Evolutionary conservation across 2,888 invertebrate genomes (phyloP), one percentile per base, ranked within the genome.

Genomic region (Myathropa florea): DNA sequence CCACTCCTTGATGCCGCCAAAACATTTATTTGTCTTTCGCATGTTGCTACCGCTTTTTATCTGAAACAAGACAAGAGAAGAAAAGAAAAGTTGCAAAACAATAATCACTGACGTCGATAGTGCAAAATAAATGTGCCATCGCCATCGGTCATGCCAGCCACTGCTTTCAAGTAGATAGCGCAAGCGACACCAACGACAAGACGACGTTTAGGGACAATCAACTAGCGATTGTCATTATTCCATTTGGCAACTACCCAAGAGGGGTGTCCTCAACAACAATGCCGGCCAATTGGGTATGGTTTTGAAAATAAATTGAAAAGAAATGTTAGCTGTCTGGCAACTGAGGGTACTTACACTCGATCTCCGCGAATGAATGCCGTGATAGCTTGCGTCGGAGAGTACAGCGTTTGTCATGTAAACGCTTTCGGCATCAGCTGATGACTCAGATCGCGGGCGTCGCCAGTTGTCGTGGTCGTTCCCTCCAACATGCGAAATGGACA

Each of bases 361-460:
- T 89, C 92, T 91, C 83, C 93, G 90, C 76, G 93, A 93, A 88
- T 91, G 92, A 84, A 92, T 91, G 73, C 91, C 92, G 88, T 93
- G 92, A 78, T 91, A 91, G 70, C 91, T 91, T 3, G 89, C 88
- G 81, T 93, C 93, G 12, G 89, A 85, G 18, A 93, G 89, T 14
- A 92, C 91, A 89, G 92, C 91, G 83, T 93, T 93, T 63, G 93
- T 92, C 92, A 92, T 92, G 90, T 95, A 96, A 88, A 96, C 95
- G 79, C 95, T 96, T 90, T 96, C 96, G n/a, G 95, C 95, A 90
- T 96, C 96, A 0, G 95, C 96, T 0, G 95, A 95, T 80, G 97
- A 97, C 93, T 97, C 97, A 28, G 96, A 96, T 72, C 97, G 94
- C 83, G 95, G 95, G 72, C 97, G 94, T 68, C 94, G 94, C 95